A percentile compares a stretch with the other conserved stretches of the same genome.
phyloP scores from a whole-genome alignment of 2,888 invertebrate genomes.

The Metacarcinus magister region DNA sequence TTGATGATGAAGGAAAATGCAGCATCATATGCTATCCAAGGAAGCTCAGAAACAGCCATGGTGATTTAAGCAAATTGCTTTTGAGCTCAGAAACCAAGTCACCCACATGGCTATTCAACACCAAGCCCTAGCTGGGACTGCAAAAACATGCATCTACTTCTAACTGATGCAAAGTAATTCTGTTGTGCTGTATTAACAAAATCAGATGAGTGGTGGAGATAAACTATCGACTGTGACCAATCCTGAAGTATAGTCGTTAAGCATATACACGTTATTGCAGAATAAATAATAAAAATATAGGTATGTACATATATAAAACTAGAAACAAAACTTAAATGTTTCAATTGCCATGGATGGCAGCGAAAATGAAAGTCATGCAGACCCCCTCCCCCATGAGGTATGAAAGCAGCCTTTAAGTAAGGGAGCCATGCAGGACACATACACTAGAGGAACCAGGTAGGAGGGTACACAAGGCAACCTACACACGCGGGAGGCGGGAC shows the following conservation, averaged over 20 bases:
- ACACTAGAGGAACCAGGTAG: conserved; percentile 29
- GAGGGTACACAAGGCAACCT: conserved; percentile 74
- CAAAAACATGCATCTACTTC: background rate
- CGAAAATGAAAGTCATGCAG: background rate
- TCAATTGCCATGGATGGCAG: background rate
- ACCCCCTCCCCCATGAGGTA: background rate
- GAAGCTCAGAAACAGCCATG: too few species aligned
- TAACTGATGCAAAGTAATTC: background rate
- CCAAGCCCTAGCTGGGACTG: too few species aligned
- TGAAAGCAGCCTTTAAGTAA: background rate
- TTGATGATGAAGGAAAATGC: too few species aligned
- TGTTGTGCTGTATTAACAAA: too few species aligned
- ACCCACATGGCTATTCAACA: too few species aligned
- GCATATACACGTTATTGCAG: background rate
- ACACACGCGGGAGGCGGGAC: conserved; percentile 69
- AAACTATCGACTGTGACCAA: background rate
- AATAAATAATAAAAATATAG: background rate
- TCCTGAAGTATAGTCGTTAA: background rate
- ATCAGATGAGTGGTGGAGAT: too few species aligned
- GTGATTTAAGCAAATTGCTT: too few species aligned
- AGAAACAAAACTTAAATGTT: background rate
- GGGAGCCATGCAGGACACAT: conserved; percentile 52
- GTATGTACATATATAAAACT: background rate
- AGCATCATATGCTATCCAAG: too few species aligned
- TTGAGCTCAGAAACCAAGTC: too few species aligned